These are phyloP conservation scores for Drosophila planitibia DNA, from an alignment of 2,888 invertebrate genomes.

Conservation along the genomic window DNA sequence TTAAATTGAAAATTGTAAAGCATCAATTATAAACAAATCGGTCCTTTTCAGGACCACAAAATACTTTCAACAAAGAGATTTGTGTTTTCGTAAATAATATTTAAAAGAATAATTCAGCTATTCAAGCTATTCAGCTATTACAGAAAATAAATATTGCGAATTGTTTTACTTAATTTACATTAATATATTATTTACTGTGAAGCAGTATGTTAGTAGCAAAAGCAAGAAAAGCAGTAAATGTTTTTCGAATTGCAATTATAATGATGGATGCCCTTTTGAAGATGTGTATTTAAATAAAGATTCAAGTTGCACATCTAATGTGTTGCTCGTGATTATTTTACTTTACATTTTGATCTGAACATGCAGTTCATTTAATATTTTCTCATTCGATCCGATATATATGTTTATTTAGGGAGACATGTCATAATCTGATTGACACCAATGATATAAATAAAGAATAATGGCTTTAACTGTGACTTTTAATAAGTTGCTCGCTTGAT, in stretches of 20 bases:
- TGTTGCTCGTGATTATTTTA: neutral
- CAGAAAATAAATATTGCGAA: neutral
- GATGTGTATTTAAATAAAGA: neutral
- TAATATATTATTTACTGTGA: neutral
- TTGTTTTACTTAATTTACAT: neutral
- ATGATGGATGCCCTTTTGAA: neutral
- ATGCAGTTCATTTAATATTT: neutral
- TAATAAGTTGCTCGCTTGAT: neutral
- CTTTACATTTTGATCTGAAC: neutral
- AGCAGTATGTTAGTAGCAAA: neutral
- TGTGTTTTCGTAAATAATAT: slow-evolving; percentile 13
- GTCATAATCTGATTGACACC: neutral
- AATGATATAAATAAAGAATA: neutral
- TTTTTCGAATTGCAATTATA: neutral
- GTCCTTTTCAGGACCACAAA: slow-evolving; percentile 52
- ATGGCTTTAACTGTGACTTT: neutral
- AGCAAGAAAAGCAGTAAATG: neutral
- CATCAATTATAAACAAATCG: slow-evolving; percentile 30
- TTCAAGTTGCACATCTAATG: neutral
- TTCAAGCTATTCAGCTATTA: neutral
- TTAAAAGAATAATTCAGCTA: neutral
- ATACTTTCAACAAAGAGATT: slow-evolving; percentile 17
- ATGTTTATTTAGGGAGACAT: neutral
- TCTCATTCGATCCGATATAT: neutral
- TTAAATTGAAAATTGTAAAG: slow-evolving; percentile 86